Evolutionary conservation across 1,140 invertebrate genomes (phyloP).

Genomic region (Monochamus saltuarius): DNA sequence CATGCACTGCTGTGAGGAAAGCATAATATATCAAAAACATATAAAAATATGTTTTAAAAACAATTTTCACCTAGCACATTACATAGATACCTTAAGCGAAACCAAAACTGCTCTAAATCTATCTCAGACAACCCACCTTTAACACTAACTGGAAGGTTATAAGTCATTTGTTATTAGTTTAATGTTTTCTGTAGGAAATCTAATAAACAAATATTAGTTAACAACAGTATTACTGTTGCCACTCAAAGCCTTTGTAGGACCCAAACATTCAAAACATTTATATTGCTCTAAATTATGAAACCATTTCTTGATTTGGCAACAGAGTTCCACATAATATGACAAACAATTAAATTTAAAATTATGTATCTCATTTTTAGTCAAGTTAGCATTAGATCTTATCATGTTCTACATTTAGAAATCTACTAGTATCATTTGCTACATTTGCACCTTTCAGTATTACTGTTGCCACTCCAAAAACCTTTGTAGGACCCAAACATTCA

Average conservation of each 20-base stretch:
- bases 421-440: not conserved
- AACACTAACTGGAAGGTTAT: too few relatives aligned
- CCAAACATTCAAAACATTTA: not conserved
- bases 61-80: too few relatives aligned
- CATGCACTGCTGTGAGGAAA: conserved; percentile 2
- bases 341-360: not conserved
- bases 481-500: not conserved
- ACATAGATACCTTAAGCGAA: not conserved
- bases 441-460: too few relatives aligned
- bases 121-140: too few relatives aligned
- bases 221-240: not conserved
- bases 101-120: conserved; percentile 11
- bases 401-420: conserved; percentile 2
- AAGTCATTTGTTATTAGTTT: too few relatives aligned
- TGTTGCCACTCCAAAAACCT: not conserved
- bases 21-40: not conserved
- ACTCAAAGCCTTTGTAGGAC: not conserved
- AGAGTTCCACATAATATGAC: not conserved
- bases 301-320: not conserved
- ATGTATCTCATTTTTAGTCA: not conserved
- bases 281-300: not conserved
- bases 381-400: not conserved
- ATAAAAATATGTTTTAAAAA: not conserved
- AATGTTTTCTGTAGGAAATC: not conserved
- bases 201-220: not conserved